Evolutionary conservation across 2,888 invertebrate genomes (phyloP), one percentile per base, ranked within the genome.

Genomic region (Eupithecia vulgata): DNA sequence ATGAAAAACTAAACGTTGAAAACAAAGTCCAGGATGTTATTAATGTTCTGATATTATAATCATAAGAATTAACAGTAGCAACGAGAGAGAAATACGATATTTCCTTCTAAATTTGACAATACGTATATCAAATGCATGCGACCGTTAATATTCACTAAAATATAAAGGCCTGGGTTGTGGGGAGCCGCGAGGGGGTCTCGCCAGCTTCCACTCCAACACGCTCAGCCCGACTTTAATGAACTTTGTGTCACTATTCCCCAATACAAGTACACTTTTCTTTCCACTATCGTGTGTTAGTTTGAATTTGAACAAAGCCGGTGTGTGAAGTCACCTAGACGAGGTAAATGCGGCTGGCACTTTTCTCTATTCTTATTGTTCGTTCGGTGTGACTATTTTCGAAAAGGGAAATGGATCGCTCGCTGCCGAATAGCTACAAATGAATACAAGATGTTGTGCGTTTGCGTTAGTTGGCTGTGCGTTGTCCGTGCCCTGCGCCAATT

Each of bases 261-360:
- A 91, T 90, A 92, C 88, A 91, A 92, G 94, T 89, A 92, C 92
- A 92, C 94, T 94, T 93, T 92, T 92, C 93, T 91, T 91, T 90
- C 86, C 85, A 85, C 88, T 89, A 92, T 91, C 89, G 90, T 87
- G 86, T 89, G 92, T 91, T 90, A 90, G 90, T 88, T 81, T 82
- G 89, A 91, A 91, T 88, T 80, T 82, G 89, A 91, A 92, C 92
- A 92, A 92, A 91, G 90, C 89, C 81, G 84, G 67, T 48, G 65
- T 88, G 90, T 90, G 90, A 90, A 91, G 90, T 90, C 88, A 85
- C 85, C 87, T 85, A 87, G 86, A 89, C 90, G 88, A 88, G 89
- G 90, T 87, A 89, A 88, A 87, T 87, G 88, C 21, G 48, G 21
- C 21, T 21, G 85, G 84, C 13, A 35, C 35, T 64, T 83, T 83